phyloP scores from a whole-genome alignment of 2,888 invertebrate genomes.

The Leptinotarsa haldemani region DNA sequence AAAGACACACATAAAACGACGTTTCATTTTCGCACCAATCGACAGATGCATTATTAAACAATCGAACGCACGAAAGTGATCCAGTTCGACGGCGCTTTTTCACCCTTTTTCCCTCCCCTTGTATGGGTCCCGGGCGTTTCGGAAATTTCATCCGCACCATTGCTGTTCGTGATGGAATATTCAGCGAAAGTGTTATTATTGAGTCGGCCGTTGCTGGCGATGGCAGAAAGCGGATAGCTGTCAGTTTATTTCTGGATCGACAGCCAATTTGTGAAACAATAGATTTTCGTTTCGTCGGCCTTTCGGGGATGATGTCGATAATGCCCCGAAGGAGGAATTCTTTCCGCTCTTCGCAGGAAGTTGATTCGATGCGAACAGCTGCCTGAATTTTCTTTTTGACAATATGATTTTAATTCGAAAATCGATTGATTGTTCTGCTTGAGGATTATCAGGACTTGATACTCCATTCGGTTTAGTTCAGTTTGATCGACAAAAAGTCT shows the following conservation, averaged over 20 bases:
- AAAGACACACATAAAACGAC: neutral
- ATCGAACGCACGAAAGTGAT: slow-evolving; percentile 23
- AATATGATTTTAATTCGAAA: neutral
- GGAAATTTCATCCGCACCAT: slow-evolving; percentile 27
- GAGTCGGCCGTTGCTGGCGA: slow-evolving; percentile 26
- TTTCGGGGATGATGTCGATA: neutral
- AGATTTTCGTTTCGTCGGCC: slow-evolving; percentile 20
- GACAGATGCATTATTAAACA: slow-evolving; percentile 9
- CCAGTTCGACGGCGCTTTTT: slow-evolving; percentile 14
- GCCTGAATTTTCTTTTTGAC: neutral
- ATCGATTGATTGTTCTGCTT: too few relatives aligned
- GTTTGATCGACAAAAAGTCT: too few relatives aligned
- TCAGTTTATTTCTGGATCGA: slow-evolving; percentile 35
- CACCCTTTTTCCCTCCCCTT: neutral
- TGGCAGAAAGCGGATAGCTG: slow-evolving; percentile 15
- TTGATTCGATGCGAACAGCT: neutral
- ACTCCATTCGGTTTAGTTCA: too few relatives aligned
- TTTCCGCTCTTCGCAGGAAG: neutral
- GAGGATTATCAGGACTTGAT: too few relatives aligned
- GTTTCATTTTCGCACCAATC: neutral
- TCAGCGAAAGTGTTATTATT: slow-evolving; percentile 29
- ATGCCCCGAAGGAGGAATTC: slow-evolving; percentile 5
- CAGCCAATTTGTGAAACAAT: slow-evolving; percentile 36
- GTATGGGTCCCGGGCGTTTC: slow-evolving; percentile 2
- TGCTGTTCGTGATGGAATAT: slow-evolving; percentile 31